Conservation (phyloP, 2,797 vertebrate species). For the Sebastolobus altivelis region DNA sequence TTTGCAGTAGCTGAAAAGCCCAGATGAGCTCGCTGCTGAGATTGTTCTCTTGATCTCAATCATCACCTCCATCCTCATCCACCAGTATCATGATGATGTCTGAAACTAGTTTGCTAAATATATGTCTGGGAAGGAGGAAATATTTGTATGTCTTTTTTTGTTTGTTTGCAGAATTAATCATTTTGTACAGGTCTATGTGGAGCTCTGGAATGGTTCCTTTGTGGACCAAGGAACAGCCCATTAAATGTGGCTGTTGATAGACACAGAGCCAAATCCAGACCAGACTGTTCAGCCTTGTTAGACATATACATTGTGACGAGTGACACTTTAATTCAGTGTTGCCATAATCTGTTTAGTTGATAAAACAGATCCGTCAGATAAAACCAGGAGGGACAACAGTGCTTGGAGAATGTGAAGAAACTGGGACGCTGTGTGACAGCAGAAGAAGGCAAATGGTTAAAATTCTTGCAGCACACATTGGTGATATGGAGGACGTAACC, state of each 20-base stretch:
- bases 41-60: background rate
- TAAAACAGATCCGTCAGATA: conserved; percentile 14
- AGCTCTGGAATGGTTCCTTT: background rate
- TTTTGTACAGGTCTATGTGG: background rate
- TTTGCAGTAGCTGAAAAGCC: background rate
- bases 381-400: conserved; percentile 3
- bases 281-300: background rate
- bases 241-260: background rate
- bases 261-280: background rate
- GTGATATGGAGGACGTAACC: no score
- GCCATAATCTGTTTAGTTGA: conserved; percentile 9
- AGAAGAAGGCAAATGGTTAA: conserved; percentile 27
- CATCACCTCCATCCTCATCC: background rate
- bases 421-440: background rate
- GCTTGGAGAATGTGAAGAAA: conserved; percentile 12
- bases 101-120: background rate
- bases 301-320: background rate
- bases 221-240: background rate
- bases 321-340: conserved; percentile 10
- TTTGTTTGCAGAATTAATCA: background rate
- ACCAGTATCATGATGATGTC: background rate
- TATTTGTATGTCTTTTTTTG: no score
- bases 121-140: background rate
- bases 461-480: background rate
- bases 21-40: background rate